Evolutionary conservation across 2,113 vertebrate species (phyloP).

Genomic region (Erythrocebus patas): DNA sequence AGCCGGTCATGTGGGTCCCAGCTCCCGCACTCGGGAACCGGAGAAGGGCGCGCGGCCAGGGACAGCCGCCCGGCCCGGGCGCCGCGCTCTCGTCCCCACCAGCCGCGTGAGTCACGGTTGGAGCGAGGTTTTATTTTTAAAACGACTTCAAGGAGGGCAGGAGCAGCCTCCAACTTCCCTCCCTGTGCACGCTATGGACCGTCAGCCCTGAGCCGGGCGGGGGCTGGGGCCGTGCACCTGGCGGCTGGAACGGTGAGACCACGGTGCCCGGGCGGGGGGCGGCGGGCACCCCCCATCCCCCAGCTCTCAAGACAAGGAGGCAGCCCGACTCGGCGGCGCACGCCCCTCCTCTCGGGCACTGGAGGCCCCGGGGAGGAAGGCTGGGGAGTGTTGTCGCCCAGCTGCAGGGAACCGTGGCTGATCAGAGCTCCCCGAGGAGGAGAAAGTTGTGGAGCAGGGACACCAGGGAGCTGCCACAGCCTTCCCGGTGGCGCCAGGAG

Average conservation of each 20-base stretch:
- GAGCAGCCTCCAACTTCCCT: slow-evolving; percentile 71
- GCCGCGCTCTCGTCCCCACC: slow-evolving; percentile 54
- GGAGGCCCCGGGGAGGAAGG: slow-evolving; percentile 30
- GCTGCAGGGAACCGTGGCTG: slow-evolving; percentile 46
- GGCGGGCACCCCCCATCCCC: background rate
- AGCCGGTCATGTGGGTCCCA: background rate
- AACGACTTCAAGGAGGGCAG: slow-evolving; percentile 71
- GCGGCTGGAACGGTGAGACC: background rate
- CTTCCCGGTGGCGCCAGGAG: background rate
- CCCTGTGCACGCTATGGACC: slow-evolving; percentile 41
- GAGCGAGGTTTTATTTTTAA: slow-evolving; percentile 78
- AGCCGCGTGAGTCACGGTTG: slow-evolving; percentile 75
- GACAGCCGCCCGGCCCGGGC: slow-evolving; percentile 36
- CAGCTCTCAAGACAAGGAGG: background rate
- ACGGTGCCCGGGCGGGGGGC: background rate
- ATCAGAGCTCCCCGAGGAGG: slow-evolving; percentile 37
- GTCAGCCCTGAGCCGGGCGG: background rate
- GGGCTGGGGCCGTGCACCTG: slow-evolving; percentile 26
- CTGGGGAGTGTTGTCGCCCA: slow-evolving; percentile 49
- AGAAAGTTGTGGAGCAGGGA: slow-evolving; percentile 63
- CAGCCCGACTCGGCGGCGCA: background rate
- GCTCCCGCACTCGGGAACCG: background rate
- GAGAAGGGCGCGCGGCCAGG: slow-evolving; percentile 11
- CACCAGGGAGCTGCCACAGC: slow-evolving; percentile 60
- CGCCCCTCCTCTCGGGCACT: background rate